Conservation (phyloP, 2,797 vertebrate genomes). For the Miichthys miiuy region DNA sequence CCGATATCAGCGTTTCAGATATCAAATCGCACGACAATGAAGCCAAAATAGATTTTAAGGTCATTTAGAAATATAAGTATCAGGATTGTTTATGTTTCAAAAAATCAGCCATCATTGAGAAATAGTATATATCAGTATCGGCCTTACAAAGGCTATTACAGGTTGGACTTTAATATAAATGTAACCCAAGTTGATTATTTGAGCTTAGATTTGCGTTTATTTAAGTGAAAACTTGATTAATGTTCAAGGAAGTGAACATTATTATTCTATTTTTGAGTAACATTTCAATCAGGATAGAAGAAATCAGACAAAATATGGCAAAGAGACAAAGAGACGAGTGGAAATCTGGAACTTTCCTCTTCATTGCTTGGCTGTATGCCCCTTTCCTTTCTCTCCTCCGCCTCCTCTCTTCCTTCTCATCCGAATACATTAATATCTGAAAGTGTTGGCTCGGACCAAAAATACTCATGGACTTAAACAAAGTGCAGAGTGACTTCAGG, state of each 20-base stretch:
- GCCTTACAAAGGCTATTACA: neutral
- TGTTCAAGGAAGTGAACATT: neutral
- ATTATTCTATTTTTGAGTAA: neutral
- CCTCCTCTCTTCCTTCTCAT: constrained; percentile 73
- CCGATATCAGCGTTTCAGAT: neutral
- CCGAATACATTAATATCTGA: constrained; percentile 95
- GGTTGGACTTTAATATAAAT: neutral
- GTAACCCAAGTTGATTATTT: neutral
- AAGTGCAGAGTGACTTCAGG: constrained; percentile 92
- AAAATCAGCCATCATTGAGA: neutral
- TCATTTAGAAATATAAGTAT: neutral
- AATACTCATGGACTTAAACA: constrained; percentile 88
- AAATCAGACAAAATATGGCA: constrained; percentile 13
- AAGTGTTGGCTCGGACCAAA: constrained; percentile 89
- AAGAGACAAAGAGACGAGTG: neutral
- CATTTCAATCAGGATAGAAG: neutral
- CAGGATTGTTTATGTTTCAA: neutral
- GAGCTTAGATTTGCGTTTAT: neutral
- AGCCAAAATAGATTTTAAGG: neutral
- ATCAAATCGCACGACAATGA: too few relatives aligned
- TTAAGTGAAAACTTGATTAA: neutral
- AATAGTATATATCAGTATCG: neutral
- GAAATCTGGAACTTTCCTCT: constrained; percentile 41
- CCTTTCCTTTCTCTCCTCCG: constrained; percentile 12
- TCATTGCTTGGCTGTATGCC: constrained; percentile 5